Evolutionary conservation across 2,113 vertebrate genomes (phyloP), one percentile per base, ranked within the genome.

Genomic region (Perccottus glenii): DNA sequence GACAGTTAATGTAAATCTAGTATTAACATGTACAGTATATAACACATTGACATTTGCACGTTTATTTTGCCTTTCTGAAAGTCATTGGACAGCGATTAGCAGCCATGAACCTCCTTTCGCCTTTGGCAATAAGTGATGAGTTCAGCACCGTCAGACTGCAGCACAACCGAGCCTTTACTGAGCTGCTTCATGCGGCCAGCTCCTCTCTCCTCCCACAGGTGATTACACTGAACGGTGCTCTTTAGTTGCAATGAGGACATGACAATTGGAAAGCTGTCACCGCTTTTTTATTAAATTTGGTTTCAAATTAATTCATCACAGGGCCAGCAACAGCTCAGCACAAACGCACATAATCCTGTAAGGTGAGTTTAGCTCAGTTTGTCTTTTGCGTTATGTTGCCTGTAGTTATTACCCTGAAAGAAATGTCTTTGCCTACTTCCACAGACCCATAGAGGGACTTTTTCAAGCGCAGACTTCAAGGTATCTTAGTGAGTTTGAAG

Each of bases 401-500:
- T 15, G 49, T 55, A n/a, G 61, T 38, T 27, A 11, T 5, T 45
- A 6, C 16, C 10, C n/a, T 27, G 10, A 65, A 5, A 48, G 9
- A 64, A 9, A 15, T 59, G 6, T 51, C 51, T 27, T 7, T 75
- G 56, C 67, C 48, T 52, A 11, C 72, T 57, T 79, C 75, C 60
- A 50, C 70, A 99, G 98, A 73, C 87, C 89, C 3, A 95, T 93
- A 68, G 94, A 96, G 68, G 83, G 92, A 71, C 86, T 95, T 27
- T 95, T 97, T 64, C 95, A 98, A 90, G 92, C 94, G 1, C 97
- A 98, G 78, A 95, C 95, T 0, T 99, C 98, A 14, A 94, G 97
- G 2, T 99, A 96, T 76, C 87, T 98, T 50, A 96, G 94, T 88
- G 98, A 99, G 80, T 99, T 98, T 93, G 97, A 98, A 82, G 95